Conservation (phyloP, 2,797 vertebrate species). For the Acrossocheilus wenchowensis region DNA sequence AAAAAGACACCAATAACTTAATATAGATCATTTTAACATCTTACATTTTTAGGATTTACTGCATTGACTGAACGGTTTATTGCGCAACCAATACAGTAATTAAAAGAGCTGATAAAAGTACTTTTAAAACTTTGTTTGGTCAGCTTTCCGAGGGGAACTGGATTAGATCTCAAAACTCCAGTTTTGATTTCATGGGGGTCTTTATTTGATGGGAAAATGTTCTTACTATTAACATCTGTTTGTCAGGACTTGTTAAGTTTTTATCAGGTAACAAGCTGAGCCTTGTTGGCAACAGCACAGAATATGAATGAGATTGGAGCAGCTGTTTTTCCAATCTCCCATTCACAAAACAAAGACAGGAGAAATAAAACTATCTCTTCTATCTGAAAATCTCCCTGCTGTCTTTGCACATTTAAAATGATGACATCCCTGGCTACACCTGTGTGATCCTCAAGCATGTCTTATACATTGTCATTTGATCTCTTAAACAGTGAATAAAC, state of each 20-base stretch:
- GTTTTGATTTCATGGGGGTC: neutral
- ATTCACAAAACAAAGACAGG: constrained; percentile 31
- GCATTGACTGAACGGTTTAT: neutral
- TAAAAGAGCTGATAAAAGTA: neutral
- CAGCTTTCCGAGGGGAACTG: neutral
- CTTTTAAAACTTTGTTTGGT: neutral
- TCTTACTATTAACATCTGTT: constrained; percentile 19
- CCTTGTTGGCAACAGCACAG: neutral
- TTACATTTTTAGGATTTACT: neutral
- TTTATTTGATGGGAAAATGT: neutral
- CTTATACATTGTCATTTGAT: constrained; percentile 23
- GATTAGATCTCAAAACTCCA: neutral
- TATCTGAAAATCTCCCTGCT: constrained; percentile 1
- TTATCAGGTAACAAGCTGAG: neutral
- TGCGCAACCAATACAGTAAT: neutral
- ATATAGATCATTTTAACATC: neutral
- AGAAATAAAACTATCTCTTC: neutral
- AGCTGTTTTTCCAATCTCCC: neutral
- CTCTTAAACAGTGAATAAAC: constrained; percentile 36
- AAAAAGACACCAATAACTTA: neutral
- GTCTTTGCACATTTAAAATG: constrained; percentile 3
- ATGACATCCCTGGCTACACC: constrained; percentile 5
- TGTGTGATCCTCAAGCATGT: constrained; percentile 18
- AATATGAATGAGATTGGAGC: neutral
- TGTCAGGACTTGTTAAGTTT: neutral